These are phyloP conservation scores for Bos indicus DNA, from an alignment of 2,113 vertebrate genomes.

Conservation along the genomic window DNA sequence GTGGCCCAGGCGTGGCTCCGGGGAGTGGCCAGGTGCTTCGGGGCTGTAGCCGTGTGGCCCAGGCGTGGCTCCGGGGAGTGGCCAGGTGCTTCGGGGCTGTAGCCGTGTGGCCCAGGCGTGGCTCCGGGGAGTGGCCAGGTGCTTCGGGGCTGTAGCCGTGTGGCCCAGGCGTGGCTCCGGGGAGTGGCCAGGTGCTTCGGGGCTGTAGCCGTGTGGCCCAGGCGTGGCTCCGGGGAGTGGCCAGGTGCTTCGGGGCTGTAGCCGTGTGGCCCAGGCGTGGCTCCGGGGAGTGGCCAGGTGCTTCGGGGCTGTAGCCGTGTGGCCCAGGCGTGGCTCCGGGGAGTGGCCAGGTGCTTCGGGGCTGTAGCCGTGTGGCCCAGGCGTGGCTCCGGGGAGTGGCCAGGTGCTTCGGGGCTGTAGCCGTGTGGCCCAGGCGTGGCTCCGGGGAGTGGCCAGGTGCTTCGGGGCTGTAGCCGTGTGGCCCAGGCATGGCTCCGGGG, in stretches of 20 bases:
- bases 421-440: accelerated
- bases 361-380: accelerated
- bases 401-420: neutral
- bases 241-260: too few relatives aligned
- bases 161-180: neutral
- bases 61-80: neutral
- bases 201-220: accelerated
- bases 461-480: accelerated
- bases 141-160: accelerated
- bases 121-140: neutral
- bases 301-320: accelerated
- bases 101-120: accelerated
- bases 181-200: neutral
- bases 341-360: neutral
- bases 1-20: neutral
- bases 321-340: neutral
- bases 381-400: neutral
- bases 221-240: neutral
- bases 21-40: neutral
- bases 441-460: neutral
- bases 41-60: accelerated
- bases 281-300: neutral
- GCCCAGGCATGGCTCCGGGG: neutral
- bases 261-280: accelerated
- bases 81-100: too few relatives aligned